These are phyloP conservation scores for Pipra filicauda DNA, from an alignment of 2,113 vertebrate genomes.

Conservation along the genomic window DNA sequence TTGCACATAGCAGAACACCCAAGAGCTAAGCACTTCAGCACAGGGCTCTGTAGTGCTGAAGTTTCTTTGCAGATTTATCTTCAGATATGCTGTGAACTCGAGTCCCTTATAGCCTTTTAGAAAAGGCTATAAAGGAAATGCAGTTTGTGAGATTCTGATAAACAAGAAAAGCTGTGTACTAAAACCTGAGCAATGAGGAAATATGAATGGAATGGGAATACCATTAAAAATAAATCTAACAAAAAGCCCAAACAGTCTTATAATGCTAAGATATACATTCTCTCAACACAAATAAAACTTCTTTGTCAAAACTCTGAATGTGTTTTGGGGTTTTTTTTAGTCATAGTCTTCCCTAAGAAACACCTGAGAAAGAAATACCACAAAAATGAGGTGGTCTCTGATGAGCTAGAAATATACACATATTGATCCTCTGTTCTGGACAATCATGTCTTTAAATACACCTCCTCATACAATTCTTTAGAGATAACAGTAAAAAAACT, in stretches of 20 bases:
- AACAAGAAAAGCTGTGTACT: background rate
- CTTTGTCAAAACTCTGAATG: background rate
- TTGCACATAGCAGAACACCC: background rate
- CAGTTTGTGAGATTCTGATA: background rate
- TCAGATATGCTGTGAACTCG: background rate
- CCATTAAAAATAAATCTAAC: background rate
- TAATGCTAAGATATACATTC: background rate
- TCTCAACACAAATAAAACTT: background rate
- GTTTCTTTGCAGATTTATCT: slow-evolving; percentile 25
- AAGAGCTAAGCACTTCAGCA: slow-evolving; percentile 17
- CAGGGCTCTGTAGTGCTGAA: background rate
- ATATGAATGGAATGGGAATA: background rate
- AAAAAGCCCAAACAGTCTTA: background rate
- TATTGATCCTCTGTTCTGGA: background rate
- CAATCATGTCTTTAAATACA: background rate
- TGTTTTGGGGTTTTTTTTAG: background rate
- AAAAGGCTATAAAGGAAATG: slow-evolving; percentile 20
- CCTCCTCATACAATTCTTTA: background rate
- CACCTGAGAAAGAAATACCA: background rate
- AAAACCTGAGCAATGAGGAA: background rate
- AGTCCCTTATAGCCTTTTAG: background rate
- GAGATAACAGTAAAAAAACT: background rate
- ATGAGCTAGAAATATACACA: background rate
- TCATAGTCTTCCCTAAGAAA: background rate
- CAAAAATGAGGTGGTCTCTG: background rate